Percentiles rank a stretch among this genome's conserved stretches.
Conservation (phyloP, 2,113 vertebrate genomes). For the Callorhinus ursinus region DNA sequence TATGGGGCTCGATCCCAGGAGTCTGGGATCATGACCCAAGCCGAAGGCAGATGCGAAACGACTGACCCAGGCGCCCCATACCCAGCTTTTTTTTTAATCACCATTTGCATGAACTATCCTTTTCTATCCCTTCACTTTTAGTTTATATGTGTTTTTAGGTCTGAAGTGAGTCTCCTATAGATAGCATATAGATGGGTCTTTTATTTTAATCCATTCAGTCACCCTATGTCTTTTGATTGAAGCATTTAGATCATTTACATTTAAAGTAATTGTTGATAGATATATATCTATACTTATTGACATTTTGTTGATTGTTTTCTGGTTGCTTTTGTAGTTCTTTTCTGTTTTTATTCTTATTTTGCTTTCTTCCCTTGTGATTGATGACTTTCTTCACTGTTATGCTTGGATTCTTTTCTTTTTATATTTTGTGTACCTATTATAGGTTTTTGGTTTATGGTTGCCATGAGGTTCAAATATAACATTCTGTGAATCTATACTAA, state of each 20-base stretch:
- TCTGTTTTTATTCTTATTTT: background rate
- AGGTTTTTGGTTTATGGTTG: background rate
- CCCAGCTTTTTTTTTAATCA: background rate
- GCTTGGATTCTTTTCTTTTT: background rate
- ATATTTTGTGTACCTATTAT: background rate
- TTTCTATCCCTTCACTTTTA: background rate
- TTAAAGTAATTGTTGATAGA: background rate
- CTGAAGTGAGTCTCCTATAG: background rate
- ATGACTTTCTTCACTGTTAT: background rate
- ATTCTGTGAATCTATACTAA: background rate
- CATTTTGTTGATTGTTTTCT: background rate
- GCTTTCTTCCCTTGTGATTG: background rate
- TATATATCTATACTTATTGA: background rate
- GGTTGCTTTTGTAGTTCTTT: background rate
- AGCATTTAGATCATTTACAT: background rate
- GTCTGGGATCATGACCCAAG: too few species aligned
- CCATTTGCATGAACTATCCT: background rate
- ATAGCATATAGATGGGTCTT: background rate
- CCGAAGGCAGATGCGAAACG: too few species aligned
- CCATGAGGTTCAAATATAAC: background rate
- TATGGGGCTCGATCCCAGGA: too few species aligned
- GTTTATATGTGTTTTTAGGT: background rate
- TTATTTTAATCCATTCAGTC: background rate
- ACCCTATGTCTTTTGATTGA: background rate
- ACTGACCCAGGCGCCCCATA: background rate